Conservation (phyloP, 2,113 vertebrate species). For the Misgurnus anguillicaudatus region DNA sequence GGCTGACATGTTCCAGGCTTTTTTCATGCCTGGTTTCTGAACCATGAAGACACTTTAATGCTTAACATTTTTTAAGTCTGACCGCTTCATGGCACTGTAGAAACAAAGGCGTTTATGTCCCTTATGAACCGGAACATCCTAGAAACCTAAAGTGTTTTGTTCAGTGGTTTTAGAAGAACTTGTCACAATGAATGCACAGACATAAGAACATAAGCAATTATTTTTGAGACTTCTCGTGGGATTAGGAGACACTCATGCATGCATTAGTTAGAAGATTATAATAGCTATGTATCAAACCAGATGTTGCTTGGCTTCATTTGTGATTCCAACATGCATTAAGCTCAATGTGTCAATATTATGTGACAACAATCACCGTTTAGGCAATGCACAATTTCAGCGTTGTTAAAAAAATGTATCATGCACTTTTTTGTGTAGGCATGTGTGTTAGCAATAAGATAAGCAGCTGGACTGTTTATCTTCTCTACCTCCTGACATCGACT, state of each 20-base stretch:
- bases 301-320: background rate
- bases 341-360: slow-evolving; percentile 51
- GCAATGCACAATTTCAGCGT: background rate
- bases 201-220: background rate
- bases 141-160: background rate
- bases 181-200: background rate
- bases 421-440: slow-evolving; percentile 4
- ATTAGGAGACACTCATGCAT: slow-evolving; percentile 6
- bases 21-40: background rate
- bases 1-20: background rate
- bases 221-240: background rate
- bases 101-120: background rate
- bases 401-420: slow-evolving; percentile 18
- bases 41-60: background rate
- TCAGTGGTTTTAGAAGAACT: background rate
- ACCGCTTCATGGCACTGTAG: background rate
- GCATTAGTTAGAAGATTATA: background rate
- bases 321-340: slow-evolving; percentile 56
- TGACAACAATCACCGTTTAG: slow-evolving; percentile 15
- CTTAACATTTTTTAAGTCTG: background rate
- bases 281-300: slow-evolving; percentile 1
- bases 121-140: background rate
- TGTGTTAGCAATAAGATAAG: slow-evolving; percentile 8
- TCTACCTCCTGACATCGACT: slow-evolving; percentile 97
- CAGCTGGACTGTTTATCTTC: slow-evolving; percentile 59